These are phyloP conservation scores for Eriosoma lanigerum DNA, from an alignment of 1,140 invertebrate genomes.

Conservation along the genomic window DNA sequence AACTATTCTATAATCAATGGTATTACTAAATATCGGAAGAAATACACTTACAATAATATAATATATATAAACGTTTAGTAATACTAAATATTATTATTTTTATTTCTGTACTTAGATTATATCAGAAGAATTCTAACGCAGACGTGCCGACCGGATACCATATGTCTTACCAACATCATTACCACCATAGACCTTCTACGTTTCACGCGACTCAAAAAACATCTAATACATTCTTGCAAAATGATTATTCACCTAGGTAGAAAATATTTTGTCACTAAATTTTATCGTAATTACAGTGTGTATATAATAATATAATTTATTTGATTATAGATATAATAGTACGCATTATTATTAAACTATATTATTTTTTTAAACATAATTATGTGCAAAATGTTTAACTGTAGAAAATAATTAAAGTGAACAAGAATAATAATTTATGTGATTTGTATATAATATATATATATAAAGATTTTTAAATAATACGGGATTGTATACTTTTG, in stretches of 20 bases:
- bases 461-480: neutral
- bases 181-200: conserved; percentile 34
- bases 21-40: too few relatives aligned
- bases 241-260: conserved; percentile 38
- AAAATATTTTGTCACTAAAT: conserved; percentile 2
- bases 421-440: neutral
- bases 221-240: conserved; percentile 30
- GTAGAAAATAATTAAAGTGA: neutral
- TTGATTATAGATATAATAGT: too few relatives aligned
- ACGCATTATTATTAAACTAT: too few relatives aligned
- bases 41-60: too few relatives aligned
- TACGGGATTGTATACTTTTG: conserved; percentile 13
- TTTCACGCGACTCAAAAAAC: conserved; percentile 36
- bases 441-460: neutral
- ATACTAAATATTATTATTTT: neutral
- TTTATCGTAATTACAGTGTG: neutral
- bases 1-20: too few relatives aligned
- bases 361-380: neutral
- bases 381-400: neutral
- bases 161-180: conserved; percentile 48
- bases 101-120: conserved; percentile 19
- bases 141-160: conserved; percentile 43
- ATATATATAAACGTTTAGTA: too few relatives aligned
- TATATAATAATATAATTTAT: too few relatives aligned
- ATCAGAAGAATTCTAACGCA: conserved; percentile 36